These are phyloP conservation scores for Lagopus leucura DNA, from an alignment of 2,113 vertebrate species.

Conservation along the genomic window DNA sequence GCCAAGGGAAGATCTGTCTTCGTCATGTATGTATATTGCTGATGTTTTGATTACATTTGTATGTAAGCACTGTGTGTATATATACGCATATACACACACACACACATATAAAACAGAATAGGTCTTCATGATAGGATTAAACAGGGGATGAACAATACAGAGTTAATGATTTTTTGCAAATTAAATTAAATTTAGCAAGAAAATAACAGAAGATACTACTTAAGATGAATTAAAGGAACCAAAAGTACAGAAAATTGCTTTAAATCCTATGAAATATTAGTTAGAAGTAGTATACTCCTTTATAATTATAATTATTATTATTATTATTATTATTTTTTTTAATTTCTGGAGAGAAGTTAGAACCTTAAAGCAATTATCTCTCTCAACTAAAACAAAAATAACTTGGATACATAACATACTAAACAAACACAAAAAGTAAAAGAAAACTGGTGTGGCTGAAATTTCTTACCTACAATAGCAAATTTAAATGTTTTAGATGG, in stretches of 20 bases:
- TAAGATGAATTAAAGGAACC: neutral
- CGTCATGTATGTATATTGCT: neutral
- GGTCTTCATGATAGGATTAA: neutral
- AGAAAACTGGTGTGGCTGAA: neutral
- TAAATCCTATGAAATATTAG: neutral
- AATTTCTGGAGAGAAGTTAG: neutral
- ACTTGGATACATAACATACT: neutral
- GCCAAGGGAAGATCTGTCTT: neutral
- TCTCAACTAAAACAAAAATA: neutral
- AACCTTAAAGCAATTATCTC: neutral
- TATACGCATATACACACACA: no score
- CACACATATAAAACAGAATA: neutral
- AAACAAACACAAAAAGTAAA: neutral
- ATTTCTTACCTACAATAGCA: conserved; percentile 86
- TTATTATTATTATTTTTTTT: no score
- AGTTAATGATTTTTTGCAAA: neutral
- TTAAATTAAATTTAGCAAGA: neutral
- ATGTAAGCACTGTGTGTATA: neutral
- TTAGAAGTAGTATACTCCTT: neutral
- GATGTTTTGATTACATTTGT: neutral
- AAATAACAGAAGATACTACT: neutral
- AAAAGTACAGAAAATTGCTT: neutral
- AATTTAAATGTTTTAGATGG: conserved; percentile 86
- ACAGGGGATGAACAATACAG: neutral
- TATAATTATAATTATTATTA: neutral